These are phyloP conservation scores for Gorsachius magnificus DNA, from an alignment of 2,797 vertebrate species.

Conservation along the genomic window DNA sequence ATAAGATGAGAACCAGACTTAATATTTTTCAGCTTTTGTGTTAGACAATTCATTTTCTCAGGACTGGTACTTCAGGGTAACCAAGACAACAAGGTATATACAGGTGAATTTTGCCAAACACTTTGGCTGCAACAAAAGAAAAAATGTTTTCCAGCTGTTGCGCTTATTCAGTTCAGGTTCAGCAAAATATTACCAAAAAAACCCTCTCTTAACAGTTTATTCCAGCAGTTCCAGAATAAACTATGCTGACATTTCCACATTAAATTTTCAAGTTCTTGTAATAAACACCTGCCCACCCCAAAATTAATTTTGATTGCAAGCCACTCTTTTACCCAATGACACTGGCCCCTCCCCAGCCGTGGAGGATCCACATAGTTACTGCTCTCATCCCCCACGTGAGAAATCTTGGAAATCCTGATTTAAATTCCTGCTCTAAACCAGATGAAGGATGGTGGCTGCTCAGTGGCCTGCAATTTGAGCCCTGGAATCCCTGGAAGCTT, in stretches of 20 bases:
- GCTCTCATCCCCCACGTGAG: rapidly evolving
- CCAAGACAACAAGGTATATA: neutral
- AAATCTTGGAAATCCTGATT: neutral
- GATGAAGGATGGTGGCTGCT: neutral
- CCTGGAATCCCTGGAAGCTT: neutral
- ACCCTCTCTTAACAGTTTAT: neutral
- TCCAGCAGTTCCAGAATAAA: neutral
- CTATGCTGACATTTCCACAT: neutral
- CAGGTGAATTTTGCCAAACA: neutral
- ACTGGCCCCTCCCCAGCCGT: neutral
- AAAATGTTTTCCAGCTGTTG: neutral
- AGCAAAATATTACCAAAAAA: neutral
- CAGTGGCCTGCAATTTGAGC: neutral
- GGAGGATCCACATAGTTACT: neutral
- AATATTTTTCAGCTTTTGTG: neutral
- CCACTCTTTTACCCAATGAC: neutral
- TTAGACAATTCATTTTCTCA: neutral
- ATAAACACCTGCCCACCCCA: neutral
- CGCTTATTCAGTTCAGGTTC: neutral
- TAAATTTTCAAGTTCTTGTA: neutral
- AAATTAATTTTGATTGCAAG: neutral
- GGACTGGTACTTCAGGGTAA: neutral
- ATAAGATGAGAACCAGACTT: neutral
- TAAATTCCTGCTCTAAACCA: neutral
- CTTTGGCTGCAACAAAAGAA: neutral